phyloP scores from a whole-genome alignment of 2,888 invertebrate genomes.

The Macaria liturata region DNA sequence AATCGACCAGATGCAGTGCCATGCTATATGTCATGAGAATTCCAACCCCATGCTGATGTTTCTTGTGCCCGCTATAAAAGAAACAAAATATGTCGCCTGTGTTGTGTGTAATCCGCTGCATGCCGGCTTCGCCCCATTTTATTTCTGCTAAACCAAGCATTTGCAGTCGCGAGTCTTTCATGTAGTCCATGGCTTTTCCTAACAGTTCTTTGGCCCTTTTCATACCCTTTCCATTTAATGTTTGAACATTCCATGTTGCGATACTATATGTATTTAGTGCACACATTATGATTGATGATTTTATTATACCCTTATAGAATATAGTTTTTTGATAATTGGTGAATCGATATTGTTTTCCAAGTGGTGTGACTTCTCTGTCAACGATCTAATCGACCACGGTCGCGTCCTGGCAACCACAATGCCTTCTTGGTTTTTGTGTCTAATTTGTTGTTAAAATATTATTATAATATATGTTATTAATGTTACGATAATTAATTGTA shows the following conservation, averaged over 20 bases:
- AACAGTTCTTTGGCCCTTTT: neutral
- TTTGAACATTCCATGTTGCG: neutral
- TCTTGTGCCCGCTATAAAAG: neutral
- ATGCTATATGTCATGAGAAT: neutral
- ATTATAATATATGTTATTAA: no score
- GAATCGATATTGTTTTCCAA: no score
- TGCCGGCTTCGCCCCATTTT: neutral
- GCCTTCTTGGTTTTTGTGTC: no score
- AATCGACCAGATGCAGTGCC: neutral
- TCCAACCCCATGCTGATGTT: constrained; percentile 1
- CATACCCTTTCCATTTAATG: neutral
- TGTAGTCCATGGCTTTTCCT: neutral
- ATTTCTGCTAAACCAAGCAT: neutral
- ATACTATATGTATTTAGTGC: neutral
- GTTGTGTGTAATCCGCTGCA: neutral
- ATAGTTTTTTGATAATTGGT: no score
- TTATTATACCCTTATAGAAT: no score
- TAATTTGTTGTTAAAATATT: no score
- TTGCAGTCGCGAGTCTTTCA: neutral
- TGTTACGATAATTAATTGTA: no score
- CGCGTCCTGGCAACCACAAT: no score
- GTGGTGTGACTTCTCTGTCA: no score
- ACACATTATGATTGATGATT: neutral
- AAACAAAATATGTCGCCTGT: neutral
- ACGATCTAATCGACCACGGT: no score